Percentiles rank a stretch among this genome's conserved stretches.
Conservation (phyloP, 2,888 invertebrate genomes). For the Drosophila putrida region DNA sequence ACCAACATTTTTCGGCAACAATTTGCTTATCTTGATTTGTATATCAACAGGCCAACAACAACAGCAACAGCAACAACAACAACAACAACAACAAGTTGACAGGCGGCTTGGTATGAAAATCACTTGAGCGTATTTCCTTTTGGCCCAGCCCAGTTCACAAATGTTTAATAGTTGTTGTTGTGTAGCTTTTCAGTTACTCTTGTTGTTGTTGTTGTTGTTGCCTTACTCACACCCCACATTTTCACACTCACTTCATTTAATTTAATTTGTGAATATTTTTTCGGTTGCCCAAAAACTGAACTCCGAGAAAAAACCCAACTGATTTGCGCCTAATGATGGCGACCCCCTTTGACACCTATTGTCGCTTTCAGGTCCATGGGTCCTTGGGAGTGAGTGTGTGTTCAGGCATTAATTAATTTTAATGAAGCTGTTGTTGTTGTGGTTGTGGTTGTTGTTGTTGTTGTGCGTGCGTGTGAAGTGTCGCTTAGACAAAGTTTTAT, state of each 20-base stretch:
- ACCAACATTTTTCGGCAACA: slow-evolving; percentile 73
- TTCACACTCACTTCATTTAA: slow-evolving; percentile 80
- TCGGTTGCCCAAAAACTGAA: slow-evolving; percentile 34
- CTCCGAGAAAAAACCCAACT: slow-evolving; percentile 29
- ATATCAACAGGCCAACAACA: slow-evolving; percentile 60
- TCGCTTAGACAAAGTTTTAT: slow-evolving; percentile 62
- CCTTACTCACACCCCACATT: slow-evolving; percentile 53
- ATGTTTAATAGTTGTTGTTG: slow-evolving; percentile 55
- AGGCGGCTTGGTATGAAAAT: slow-evolving; percentile 64
- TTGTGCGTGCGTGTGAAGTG: slow-evolving; percentile 71
- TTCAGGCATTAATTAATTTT: slow-evolving; percentile 82
- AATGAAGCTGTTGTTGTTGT: slow-evolving; percentile 78
- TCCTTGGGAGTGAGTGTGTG: slow-evolving; percentile 65
- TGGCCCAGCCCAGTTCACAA: slow-evolving; percentile 47
- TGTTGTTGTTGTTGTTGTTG: slow-evolving; percentile 23
- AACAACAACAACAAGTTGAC: slow-evolving; percentile 45
- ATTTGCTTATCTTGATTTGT: slow-evolving; percentile 79
- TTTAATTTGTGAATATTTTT: slow-evolving; percentile 79
- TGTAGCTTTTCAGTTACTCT: slow-evolving; percentile 57
- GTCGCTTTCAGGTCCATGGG: slow-evolving; percentile 28
- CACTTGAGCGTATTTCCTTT: slow-evolving; percentile 82
- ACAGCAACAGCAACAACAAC: slow-evolving; percentile 33
- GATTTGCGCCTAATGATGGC: slow-evolving; percentile 73
- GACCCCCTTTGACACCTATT: slow-evolving; percentile 58
- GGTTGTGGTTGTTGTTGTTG: slow-evolving; percentile 28